A percentile compares a stretch with the other conserved stretches of the same genome.
Evolutionary conservation across 2,797 vertebrate genomes (phyloP).

Genomic region (Carcharodon carcharias): DNA sequence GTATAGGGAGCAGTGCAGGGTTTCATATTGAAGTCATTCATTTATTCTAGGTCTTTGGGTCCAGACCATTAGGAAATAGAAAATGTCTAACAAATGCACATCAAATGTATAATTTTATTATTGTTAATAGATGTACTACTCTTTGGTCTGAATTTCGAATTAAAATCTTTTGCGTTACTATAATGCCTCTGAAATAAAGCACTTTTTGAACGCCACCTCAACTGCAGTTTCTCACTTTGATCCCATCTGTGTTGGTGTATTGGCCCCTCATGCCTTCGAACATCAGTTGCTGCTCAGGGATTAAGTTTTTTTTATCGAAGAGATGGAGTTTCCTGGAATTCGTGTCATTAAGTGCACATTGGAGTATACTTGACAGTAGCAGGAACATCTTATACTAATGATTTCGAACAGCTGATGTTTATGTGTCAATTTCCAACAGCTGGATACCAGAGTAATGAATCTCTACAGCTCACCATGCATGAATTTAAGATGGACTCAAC

Average conservation of each 20-base stretch:
- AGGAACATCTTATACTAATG: conserved; percentile 36
- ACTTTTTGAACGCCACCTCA: background rate
- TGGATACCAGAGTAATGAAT: conserved; percentile 44
- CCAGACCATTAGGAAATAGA: background rate
- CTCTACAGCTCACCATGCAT: conserved; percentile 49
- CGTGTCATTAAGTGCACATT: background rate
- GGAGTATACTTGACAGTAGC: background rate
- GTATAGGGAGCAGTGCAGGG: background rate
- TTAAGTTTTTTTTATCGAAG: background rate
- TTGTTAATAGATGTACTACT: background rate
- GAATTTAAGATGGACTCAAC: conserved; percentile 42
- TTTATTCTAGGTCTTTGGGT: background rate
- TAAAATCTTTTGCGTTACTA: background rate
- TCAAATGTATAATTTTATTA: background rate
- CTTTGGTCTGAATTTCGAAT: background rate
- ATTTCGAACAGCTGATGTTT: conserved; percentile 46
- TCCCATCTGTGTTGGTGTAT: background rate
- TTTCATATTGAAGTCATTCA: background rate
- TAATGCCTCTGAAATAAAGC: background rate
- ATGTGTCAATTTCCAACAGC: conserved; percentile 47
- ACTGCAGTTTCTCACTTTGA: background rate
- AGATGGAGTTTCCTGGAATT: background rate
- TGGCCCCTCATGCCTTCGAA: background rate
- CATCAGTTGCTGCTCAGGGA: background rate
- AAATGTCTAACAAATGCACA: background rate